Evolutionary conservation across 2,113 vertebrate species (phyloP), one percentile per base, ranked within the genome.

Genomic region (Empidonax alnorum): DNA sequence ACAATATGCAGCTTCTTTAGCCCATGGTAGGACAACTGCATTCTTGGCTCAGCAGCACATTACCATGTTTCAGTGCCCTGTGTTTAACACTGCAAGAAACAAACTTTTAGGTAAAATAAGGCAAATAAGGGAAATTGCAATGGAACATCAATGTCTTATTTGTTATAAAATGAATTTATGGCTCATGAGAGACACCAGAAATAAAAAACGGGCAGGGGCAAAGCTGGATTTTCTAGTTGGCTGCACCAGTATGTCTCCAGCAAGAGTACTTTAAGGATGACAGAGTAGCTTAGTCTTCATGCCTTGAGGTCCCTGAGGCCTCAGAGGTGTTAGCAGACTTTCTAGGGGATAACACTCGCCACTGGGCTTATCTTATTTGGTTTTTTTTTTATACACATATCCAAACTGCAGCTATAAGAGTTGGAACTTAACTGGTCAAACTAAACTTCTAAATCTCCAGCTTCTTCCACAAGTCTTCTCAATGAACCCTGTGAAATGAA

Each of bases 91-190:
- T 31, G 14, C 47, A 86, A 88, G 76, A 52, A 81, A 61, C 31
- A 77, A 72, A 71, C 30, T 22, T 46, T 46, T 12, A 44, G 22
- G 80, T 77, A 74, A 86, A 95, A 86, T 33, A 86, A 0, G 1
- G 49, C 47, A 93, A 95, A 71, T 72, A 78, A 86, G 35, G 41
- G 15, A 95, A 86, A 89, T 61, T 6, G 5, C 31, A 76, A 28
- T 62, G 31, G 39, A 90, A 72, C 46, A 35, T 55, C 49, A 41
- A 17, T 22, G 11, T 50, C 33, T 83, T 88, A 52, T 82, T 93
- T 89, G 73, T 44, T 87, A 93, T 52, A 71, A 62, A 49, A 78
- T 46, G n/a, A 93, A 90, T 81, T 68, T 86, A 72, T 30, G 81
- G 56, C 49, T 88, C 85, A 52, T 33, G 44, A 87, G 68, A 92